Evolutionary conservation across 2,113 vertebrate genomes (phyloP), one percentile per base, ranked within the genome.

Genomic region (Marcusenius ussheri): DNA sequence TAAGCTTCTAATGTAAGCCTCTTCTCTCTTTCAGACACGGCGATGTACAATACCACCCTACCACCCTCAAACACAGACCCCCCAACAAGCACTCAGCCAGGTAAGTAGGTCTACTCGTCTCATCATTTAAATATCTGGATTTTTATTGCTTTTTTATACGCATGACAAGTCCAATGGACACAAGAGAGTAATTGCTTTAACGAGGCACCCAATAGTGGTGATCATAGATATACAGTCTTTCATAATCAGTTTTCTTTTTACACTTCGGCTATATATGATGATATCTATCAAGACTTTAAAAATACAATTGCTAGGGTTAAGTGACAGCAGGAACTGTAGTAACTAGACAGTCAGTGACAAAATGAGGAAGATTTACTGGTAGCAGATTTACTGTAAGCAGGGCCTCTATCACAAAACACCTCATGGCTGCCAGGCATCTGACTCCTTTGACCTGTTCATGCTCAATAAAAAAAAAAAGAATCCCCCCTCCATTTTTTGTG

Each of bases 31-130:
- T 92, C 93, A 99, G 98, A 99, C 5, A 97, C 98, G 47, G 97
- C 98, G 39, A 98, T 99, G 98, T 99, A 99, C 95, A 99, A 99
- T 93, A 99, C 97, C 91, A 98, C 98, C 0, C 91, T 95, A 92
- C 91, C 94, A 83, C 95, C 96, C 0, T 94, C 96, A 0, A 95
- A 96, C 1, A 88, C 93, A 3, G 91, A 90, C 17, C 89, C 95
- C 10, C 96, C 97, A 70, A 95, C 97, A 42, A 98, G 93, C 93
- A 93, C 70, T 49, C 94, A 90, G 62, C 94, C 95, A 95, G 96
- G 96, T 96, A 62, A 94, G 94, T 91, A 74, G 90, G 21, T 53
- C 31, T 47, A 1, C 86, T 27, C 35, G 86, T 50, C 58, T 74
- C 42, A 19, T n/a, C 39, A 19, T 19, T 83, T 83, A 24, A 84